Conservation (phyloP, 1,140 invertebrate genomes). For the Drosophila tsacasi region DNA sequence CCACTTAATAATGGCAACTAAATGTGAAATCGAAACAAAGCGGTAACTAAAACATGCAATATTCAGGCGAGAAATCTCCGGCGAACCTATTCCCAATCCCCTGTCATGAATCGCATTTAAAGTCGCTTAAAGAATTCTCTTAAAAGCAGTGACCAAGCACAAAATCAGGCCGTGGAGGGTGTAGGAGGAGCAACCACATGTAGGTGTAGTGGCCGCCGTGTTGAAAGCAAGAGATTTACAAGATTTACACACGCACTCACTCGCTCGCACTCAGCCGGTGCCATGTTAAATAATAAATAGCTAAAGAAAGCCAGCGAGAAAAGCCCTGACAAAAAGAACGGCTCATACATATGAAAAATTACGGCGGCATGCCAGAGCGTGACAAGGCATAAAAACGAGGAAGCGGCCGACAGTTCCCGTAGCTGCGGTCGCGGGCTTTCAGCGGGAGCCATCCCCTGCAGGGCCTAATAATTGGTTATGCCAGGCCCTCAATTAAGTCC, state of each 20-base stretch:
- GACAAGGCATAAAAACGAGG: slow-evolving; percentile 55
- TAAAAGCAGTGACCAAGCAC: slow-evolving; percentile 72
- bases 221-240: slow-evolving; percentile 79
- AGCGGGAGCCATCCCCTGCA: slow-evolving; percentile 15
- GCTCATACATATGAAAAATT: slow-evolving; percentile 53
- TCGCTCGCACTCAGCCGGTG: slow-evolving; percentile 37
- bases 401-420: slow-evolving; percentile 32
- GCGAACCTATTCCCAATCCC: slow-evolving; percentile 15
- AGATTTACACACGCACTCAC: slow-evolving; percentile 77
- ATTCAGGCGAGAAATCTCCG: slow-evolving; percentile 40
- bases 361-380: slow-evolving; percentile 66
- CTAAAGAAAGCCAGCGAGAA: slow-evolving; percentile 32
- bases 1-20: slow-evolving; percentile 70
- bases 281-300: slow-evolving; percentile 75
- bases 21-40: slow-evolving; percentile 37
- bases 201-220: slow-evolving; percentile 49
- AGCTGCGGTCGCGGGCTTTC: slow-evolving; percentile 16
- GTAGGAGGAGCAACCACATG: slow-evolving; percentile 8
- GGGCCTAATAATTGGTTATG: slow-evolving; percentile 72
- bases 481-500: slow-evolving; percentile 71
- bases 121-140: slow-evolving; percentile 74
- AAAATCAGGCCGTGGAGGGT: background rate
- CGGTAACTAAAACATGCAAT: slow-evolving; percentile 72
- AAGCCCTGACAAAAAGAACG: slow-evolving; percentile 46
- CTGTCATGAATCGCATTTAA: slow-evolving; percentile 73